phyloP scores from a whole-genome alignment of 2,113 vertebrate species.

The Carassius carassius region DNA sequence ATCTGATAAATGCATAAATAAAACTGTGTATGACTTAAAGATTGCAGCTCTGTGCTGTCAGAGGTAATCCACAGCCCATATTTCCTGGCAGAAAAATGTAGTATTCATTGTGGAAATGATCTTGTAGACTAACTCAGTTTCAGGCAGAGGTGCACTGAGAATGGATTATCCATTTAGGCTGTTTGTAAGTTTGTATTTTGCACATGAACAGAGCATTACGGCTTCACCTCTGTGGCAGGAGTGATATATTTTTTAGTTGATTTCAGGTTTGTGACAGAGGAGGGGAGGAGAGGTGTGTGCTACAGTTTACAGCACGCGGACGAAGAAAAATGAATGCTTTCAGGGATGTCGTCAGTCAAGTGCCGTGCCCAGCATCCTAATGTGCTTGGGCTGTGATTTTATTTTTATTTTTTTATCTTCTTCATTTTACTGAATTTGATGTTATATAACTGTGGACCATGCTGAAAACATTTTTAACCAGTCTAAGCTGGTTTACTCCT shows the following conservation, averaged over 20 bases:
- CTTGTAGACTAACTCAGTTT: conserved; percentile 50
- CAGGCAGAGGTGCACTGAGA: conserved; percentile 37
- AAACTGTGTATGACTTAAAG: conserved; percentile 54
- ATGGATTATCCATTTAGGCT: conserved; percentile 47
- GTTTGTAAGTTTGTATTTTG: conserved; percentile 49
- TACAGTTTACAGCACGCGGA: conserved; percentile 7
- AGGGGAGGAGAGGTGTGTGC: conserved; percentile 28
- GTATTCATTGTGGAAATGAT: conserved; percentile 52
- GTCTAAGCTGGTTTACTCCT: neutral
- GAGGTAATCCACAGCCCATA: conserved; percentile 42
- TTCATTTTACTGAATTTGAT: conserved; percentile 1
- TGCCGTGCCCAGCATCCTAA: conserved; percentile 14
- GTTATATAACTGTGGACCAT: neutral
- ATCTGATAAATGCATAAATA: conserved; percentile 61
- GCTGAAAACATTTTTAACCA: conserved; percentile 6
- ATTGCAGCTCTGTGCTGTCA: conserved; percentile 57
- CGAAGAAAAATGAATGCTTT: conserved; percentile 24
- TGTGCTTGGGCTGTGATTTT: conserved; percentile 11
- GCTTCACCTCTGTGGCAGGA: conserved; percentile 1
- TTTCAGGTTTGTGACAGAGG: conserved; percentile 11
- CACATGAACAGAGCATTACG: conserved; percentile 28
- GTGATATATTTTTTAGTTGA: conserved; percentile 36
- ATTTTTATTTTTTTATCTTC: neutral
- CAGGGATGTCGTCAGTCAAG: conserved; percentile 26
- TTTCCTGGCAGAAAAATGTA: conserved; percentile 53